Percentiles rank a stretch among this genome's conserved stretches.
Conservation (phyloP, 35 echinoderm and acorn worm species). For the Ophioderma brevispina region DNA sequence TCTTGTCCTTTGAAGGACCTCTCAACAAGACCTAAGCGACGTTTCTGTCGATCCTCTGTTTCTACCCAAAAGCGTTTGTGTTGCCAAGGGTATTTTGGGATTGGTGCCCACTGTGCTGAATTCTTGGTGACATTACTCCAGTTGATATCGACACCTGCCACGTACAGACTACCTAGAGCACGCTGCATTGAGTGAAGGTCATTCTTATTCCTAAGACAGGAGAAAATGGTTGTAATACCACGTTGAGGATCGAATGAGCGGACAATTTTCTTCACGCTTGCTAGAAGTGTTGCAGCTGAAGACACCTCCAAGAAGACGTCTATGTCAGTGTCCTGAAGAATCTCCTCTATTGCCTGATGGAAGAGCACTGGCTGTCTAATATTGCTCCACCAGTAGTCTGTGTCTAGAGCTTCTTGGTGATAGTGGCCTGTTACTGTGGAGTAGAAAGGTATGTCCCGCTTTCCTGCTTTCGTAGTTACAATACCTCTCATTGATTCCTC, state of each 20-base stretch:
- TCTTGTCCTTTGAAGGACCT: conserved; percentile 81
- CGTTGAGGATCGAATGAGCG: conserved; percentile 32
- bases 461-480: conserved; percentile 52
- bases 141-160: conserved; percentile 55
- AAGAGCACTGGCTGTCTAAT: conserved; percentile 84
- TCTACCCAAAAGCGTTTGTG: conserved; percentile 68
- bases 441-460: conserved; percentile 49
- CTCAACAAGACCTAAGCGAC: conserved; percentile 81
- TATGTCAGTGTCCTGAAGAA: conserved; percentile 53
- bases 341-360: conserved; percentile 64
- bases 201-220: conserved; percentile 70
- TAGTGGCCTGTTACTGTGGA: conserved; percentile 77
- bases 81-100: conserved; percentile 93
- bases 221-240: conserved; percentile 41
- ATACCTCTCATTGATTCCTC: conserved; percentile 61
- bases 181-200: conserved; percentile 51
- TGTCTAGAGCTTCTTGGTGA: conserved; percentile 77
- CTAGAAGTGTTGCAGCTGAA: conserved; percentile 75
- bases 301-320: conserved; percentile 76
- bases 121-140: conserved; percentile 75
- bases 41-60: conserved; percentile 69
- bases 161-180: conserved; percentile 59
- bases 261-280: conserved; percentile 73
- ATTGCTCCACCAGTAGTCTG: conserved; percentile 92
- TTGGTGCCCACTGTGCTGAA: conserved; percentile 33